Evolutionary conservation across 2,888 invertebrate species (phyloP).

Genomic region (Sphinx pinastri): DNA sequence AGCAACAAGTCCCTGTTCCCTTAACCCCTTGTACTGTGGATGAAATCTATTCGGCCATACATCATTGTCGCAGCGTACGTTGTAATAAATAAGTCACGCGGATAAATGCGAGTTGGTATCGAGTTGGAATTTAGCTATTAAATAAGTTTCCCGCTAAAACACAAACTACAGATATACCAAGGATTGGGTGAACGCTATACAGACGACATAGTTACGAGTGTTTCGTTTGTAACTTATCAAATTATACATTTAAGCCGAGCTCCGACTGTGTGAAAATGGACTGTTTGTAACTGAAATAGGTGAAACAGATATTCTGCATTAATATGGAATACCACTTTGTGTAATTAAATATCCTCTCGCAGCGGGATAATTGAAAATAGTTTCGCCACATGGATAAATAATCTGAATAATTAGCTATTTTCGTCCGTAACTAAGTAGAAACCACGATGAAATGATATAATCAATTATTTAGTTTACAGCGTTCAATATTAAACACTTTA

Average conservation of each 20-base stretch:
- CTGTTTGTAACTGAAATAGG: background rate
- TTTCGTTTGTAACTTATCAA: slow-evolving; percentile 24
- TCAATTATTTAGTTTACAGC: too few species aligned
- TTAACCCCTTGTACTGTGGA: slow-evolving; percentile 1
- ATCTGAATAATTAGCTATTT: too few species aligned
- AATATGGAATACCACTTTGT: background rate
- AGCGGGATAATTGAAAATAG: background rate
- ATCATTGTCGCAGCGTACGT: slow-evolving; percentile 9
- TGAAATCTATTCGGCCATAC: slow-evolving; percentile 16
- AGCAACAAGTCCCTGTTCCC: background rate
- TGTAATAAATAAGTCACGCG: slow-evolving; percentile 22
- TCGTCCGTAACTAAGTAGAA: too few species aligned
- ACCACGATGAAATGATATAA: too few species aligned
- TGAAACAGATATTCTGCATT: background rate
- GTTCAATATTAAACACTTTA: too few species aligned
- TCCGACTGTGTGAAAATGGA: slow-evolving; percentile 9
- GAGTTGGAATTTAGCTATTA: slow-evolving; percentile 22
- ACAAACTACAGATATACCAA: slow-evolving; percentile 19
- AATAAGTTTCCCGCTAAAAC: slow-evolving; percentile 21
- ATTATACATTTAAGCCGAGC: slow-evolving; percentile 4
- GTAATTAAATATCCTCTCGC: background rate
- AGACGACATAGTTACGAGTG: slow-evolving; percentile 19
- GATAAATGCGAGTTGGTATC: slow-evolving; percentile 22
- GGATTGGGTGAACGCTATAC: slow-evolving; percentile 18
- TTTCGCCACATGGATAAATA: background rate